phyloP scores from a whole-genome alignment of 2,113 vertebrate species.

The Dicerorhinus sumatrensis region DNA sequence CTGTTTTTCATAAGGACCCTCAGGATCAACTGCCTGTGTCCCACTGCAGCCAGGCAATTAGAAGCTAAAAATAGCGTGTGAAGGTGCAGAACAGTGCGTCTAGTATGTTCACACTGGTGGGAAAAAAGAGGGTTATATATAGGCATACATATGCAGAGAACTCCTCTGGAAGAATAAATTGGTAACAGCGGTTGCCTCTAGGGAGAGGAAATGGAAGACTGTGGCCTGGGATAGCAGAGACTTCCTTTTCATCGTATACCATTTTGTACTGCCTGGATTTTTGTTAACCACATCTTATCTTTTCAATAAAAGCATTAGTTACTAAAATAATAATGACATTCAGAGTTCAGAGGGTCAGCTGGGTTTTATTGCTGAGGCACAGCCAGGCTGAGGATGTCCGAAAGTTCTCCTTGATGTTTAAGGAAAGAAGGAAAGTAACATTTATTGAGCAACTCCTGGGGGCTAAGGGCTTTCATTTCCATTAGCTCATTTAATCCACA shows the following conservation, averaged over 20 bases:
- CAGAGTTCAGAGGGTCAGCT: not conserved
- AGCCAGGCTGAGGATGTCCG: conserved; percentile 8
- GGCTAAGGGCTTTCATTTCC: not conserved
- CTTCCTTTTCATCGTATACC: conserved; percentile 40
- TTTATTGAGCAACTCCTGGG: conserved; percentile 9
- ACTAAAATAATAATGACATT: conserved; percentile 62
- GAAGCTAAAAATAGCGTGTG: conserved; percentile 64
- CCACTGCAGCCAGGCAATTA: conserved; percentile 52
- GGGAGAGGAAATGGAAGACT: conserved; percentile 60
- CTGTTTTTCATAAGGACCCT: conserved; percentile 63
- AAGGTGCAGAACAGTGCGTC: conserved; percentile 10
- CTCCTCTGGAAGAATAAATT: conserved; percentile 55
- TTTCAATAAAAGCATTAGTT: conserved; percentile 48
- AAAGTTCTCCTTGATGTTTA: conserved; percentile 53
- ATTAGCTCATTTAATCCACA: conserved; percentile 42
- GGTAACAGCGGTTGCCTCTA: conserved; percentile 52
- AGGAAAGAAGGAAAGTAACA: conserved; percentile 11
- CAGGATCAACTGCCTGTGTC: not conserved
- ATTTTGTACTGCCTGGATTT: conserved; percentile 37
- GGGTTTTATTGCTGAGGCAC: conserved; percentile 30
- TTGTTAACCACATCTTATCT: conserved; percentile 48
- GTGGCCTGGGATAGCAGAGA: conserved; percentile 1
- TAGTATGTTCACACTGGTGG: conserved; percentile 34
- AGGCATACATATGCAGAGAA: conserved; percentile 24
- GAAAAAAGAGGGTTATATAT: conserved; percentile 64